Base-by-base conservation (phyloP, 2,797 vertebrate species). In the Semotilus atromaculatus region DNA sequence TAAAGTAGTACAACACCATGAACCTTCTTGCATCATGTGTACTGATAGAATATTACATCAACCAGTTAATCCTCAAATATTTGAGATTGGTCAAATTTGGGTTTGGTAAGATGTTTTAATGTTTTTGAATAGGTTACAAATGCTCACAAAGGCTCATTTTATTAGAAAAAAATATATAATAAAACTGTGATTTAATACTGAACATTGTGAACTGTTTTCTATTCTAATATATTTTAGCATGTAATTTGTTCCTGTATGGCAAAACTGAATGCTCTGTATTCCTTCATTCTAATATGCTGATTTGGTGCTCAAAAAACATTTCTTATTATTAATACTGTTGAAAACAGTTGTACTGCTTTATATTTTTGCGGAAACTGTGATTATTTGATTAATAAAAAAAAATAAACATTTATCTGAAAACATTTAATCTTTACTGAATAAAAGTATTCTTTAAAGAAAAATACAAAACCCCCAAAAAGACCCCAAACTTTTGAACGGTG, bases 21-120 rank as follows among this genome's bases (percentile, higher is more conserved):
- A 14, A 80, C 31, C 14, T 66, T 66, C 40, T 45, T 34, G 64
- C 78, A 53, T 34, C 78, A 38, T 68, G 64, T 36, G 64, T 36
- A 26, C 53, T 60, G 26, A 72, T 21, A 43, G 3, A 81, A 4
- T 18, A 43, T 71, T n/a, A 80, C 23, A 53, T 53, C 13, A 1
- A n/a, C 26, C 40, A 62, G 18, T 36, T n/a, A n/a, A 23, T 36
- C 21, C 48, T 16, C 21, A 36, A 36, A 55, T 34, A 36, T 75
- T 36, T 75, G 31, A 36, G 31, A 75, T n/a, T 7, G 7, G 11
- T 55, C 31, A 34, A 19, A 6, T 4, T 48, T 51, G 71, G 26
- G 18, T 23, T 16, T 14, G 68, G 23, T 8, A 43, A 43, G 6
- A 26, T 4, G 0, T 16, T 71, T 71, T 16, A 4, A 26, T 26